Evolutionary conservation across 2,113 vertebrate species (phyloP), one percentile per base, ranked within the genome.

Genomic region (Chaetorhynchus papuensis): DNA sequence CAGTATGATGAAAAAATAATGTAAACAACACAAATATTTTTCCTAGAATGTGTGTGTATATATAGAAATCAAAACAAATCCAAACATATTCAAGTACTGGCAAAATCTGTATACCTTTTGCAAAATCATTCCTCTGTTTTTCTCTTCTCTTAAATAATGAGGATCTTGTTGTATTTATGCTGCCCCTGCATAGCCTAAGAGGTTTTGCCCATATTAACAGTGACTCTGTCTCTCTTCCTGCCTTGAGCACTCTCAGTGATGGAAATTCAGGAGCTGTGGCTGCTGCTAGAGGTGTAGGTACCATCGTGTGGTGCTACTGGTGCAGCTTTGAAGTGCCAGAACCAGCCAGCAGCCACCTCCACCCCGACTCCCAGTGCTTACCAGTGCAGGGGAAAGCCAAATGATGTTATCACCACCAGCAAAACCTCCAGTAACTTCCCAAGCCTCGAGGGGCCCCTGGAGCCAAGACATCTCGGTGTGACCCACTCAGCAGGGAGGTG

Each of bases 211-310:
- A 8, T 31, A 44, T 24, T 47, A 44, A 69, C 23, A 68, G 44
- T 17, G 33, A 45, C 49, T 90, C 26, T 65, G 2, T 49, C 75
- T 70, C 65, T 82, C 39, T n/a, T 66, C 44, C 30, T 79, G 57
- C 61, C 59, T 50, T 8, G 35, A 83, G 53, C 23, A 53, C 45
- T 81, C 0, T 0, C 53, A 39, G 0, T 3, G 44, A 31, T 52
- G 81, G 61, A 75, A 42, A 59, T 60, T 31, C 18, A 39, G 49
- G 65, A 52, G 33, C 15, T 3, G 9, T 31, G 61, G 24, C 60
- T 42, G 71, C 80, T 92, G 50, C 52, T 15, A 11, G 69, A 95
- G 41, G 27, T 20, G 21, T 11, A 16, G 35, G 26, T 28, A 56
- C 41, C 63, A 8, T 35, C 22, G 47, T 49, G 41, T 76, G 56